Conservation (phyloP, 1,140 invertebrate species). For the Aporrectodea caliginosa region DNA sequence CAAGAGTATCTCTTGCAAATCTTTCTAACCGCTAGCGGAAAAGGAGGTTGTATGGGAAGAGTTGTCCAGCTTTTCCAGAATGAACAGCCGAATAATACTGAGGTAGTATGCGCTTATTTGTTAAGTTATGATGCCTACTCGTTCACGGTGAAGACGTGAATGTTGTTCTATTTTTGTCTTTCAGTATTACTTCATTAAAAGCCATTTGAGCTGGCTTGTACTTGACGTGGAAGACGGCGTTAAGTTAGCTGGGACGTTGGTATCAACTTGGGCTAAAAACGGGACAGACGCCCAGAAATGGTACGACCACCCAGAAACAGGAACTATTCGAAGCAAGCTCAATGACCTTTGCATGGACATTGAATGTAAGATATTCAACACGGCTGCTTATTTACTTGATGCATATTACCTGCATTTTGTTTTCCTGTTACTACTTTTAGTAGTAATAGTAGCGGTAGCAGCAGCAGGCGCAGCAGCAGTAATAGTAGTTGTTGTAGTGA, state of each 20-base stretch:
- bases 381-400: too few species aligned
- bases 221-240: slow-evolving; percentile 6
- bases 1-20: too few species aligned
- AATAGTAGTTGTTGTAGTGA: not conserved
- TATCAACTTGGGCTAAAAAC: not conserved
- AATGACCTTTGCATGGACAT: slow-evolving; percentile 28
- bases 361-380: slow-evolving; percentile 15
- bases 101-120: too few species aligned
- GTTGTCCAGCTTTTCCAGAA: too few species aligned
- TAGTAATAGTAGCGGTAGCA: not conserved
- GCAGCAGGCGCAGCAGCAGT: not conserved
- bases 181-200: slow-evolving; percentile 16
- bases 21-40: too few species aligned
- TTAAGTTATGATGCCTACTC: too few species aligned
- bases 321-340: slow-evolving; percentile 26
- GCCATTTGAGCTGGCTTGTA: not conserved
- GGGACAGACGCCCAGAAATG: slow-evolving; percentile 28
- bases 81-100: too few species aligned
- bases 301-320: slow-evolving; percentile 24
- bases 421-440: too few species aligned
- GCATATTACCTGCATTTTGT: too few species aligned
- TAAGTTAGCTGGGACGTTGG: not conserved
- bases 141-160: too few species aligned
- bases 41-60: too few species aligned
- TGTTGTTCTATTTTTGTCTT: not conserved